Conservation (phyloP, 1,140 invertebrate genomes). For the Caenorhabditis briggsae region DNA sequence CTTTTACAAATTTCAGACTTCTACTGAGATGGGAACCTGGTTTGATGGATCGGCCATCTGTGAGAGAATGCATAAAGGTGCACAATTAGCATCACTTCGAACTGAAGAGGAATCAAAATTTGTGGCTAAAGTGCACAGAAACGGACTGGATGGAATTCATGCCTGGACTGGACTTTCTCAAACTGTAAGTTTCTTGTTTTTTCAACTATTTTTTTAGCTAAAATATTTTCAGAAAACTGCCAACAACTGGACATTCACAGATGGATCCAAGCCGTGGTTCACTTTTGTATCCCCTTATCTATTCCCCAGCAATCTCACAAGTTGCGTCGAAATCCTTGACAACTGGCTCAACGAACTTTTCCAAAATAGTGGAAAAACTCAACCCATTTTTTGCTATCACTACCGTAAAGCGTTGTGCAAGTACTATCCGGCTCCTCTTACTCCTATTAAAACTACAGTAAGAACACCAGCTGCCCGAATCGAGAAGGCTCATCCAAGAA, state of each 20-base stretch:
- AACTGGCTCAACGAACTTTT: neutral
- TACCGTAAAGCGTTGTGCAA: slow-evolving; percentile 14
- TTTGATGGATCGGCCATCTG: slow-evolving; percentile 16
- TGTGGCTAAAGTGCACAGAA: neutral
- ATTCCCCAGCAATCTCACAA: slow-evolving; percentile 4
- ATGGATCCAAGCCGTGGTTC: slow-evolving; percentile 11
- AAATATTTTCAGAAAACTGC: neutral
- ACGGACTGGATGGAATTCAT: slow-evolving; percentile 7
- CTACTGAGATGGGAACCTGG: slow-evolving; percentile 4
- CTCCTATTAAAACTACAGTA: neutral
- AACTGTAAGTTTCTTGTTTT: neutral
- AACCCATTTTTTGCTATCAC: slow-evolving; percentile 3
- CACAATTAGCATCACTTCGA: slow-evolving; percentile 10
- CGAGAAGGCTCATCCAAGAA: neutral
- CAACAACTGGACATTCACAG: slow-evolving; percentile 31
- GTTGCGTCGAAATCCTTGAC: slow-evolving; percentile 11
- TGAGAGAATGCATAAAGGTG: neutral
- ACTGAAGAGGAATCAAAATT: slow-evolving; percentile 16
- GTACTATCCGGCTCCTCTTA: neutral
- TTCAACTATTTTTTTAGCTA: neutral
- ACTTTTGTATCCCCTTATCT: neutral
- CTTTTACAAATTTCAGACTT: neutral
- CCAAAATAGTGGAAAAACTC: slow-evolving; percentile 6
- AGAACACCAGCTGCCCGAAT: neutral
- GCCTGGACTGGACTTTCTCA: slow-evolving; percentile 39